Evolutionary conservation across 2,797 vertebrate genomes (phyloP).

Genomic region (Gallirallus australis): DNA sequence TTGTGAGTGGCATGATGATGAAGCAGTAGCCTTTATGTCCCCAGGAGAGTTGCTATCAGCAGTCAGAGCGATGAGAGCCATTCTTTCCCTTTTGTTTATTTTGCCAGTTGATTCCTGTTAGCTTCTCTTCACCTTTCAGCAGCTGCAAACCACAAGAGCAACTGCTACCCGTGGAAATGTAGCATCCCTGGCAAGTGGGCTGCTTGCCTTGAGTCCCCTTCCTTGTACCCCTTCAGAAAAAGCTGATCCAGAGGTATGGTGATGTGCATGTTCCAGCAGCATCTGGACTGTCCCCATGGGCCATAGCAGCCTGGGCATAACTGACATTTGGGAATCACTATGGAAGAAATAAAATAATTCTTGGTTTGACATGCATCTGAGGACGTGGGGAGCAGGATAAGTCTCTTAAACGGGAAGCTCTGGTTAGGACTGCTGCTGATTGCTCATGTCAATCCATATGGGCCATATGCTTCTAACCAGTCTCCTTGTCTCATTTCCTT

Average conservation of each 20-base stretch:
- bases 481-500: conserved; percentile 49
- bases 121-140: not conserved
- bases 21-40: not conserved
- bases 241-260: too few species aligned
- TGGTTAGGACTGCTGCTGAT: not conserved
- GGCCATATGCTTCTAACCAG: conserved; percentile 44
- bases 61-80: not conserved
- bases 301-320: not conserved
- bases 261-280: not conserved
- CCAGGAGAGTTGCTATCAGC: not conserved
- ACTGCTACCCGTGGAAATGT: not conserved
- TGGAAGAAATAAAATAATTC: not conserved
- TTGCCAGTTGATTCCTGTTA: not conserved
- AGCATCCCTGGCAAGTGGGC: not conserved
- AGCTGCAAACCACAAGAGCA: not conserved
- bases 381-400: conserved; percentile 20
- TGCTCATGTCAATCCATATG: conserved; percentile 32
- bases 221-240: not conserved
- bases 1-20: not conserved
- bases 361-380: not conserved
- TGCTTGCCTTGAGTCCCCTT: not conserved
- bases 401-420: not conserved
- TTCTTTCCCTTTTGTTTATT: not conserved
- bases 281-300: not conserved
- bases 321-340: not conserved